phyloP scores from a whole-genome alignment of 2,888 invertebrate genomes.

The Osedax fenrisi region DNA sequence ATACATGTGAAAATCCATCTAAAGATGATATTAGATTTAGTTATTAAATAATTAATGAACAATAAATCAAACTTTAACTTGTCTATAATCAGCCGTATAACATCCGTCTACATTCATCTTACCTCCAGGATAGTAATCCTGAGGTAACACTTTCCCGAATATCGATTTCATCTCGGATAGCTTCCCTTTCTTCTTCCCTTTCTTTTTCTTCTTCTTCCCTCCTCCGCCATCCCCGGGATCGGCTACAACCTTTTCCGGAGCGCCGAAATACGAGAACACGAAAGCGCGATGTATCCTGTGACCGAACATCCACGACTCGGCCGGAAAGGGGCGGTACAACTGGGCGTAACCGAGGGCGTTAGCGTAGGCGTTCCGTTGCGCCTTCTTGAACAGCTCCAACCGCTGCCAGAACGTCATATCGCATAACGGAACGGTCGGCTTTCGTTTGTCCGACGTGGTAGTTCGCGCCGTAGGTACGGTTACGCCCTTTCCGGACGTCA shows the following conservation, averaged over 20 bases:
- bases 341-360: conserved; percentile 6
- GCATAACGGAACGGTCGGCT: background rate
- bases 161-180: conserved; percentile 9
- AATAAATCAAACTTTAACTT: background rate
- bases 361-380: conserved; percentile 11
- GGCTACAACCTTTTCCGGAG: background rate
- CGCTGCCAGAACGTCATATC: conserved; percentile 12
- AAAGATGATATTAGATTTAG: background rate
- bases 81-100: background rate
- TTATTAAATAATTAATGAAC: too few species aligned
- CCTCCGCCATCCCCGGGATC: background rate
- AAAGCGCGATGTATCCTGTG: background rate
- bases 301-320: conserved; percentile 12
- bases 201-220: conserved; percentile 1
- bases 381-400: conserved; percentile 9
- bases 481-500: too few species aligned
- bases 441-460: background rate
- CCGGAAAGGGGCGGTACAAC: background rate
- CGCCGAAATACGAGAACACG: conserved; percentile 16
- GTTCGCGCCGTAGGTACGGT: background rate
- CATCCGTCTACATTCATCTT: conserved; percentile 6
- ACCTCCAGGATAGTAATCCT: conserved; percentile 15
- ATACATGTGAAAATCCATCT: background rate
- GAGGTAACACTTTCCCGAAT: conserved; percentile 5
- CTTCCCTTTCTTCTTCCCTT: background rate